A percentile compares a stretch with the other conserved stretches of the same genome.
These are phyloP conservation scores for Ochropacha duplaris DNA, from an alignment of 2,888 invertebrate genomes.

Conservation along the genomic window DNA sequence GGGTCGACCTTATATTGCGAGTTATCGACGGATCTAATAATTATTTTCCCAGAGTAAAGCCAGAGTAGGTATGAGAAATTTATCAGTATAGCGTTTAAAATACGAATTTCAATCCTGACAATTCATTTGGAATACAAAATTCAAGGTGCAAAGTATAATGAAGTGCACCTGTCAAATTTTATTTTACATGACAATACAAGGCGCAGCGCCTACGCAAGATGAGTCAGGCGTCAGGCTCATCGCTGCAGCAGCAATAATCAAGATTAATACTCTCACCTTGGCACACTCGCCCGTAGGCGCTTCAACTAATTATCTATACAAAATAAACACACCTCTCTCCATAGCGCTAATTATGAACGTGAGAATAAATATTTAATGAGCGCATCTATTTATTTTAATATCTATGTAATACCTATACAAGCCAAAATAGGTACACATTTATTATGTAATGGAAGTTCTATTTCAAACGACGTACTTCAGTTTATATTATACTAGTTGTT, in stretches of 20 bases:
- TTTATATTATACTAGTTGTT: no score
- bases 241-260: constrained; percentile 10
- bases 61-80: no score
- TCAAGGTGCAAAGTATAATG: constrained; percentile 21
- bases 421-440: no score
- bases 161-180: constrained; percentile 26
- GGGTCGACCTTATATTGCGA: neutral
- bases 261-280: constrained; percentile 32
- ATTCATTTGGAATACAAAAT: neutral
- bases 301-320: constrained; percentile 21
- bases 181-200: constrained; percentile 24
- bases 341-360: neutral
- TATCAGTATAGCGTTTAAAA: constrained; percentile 8
- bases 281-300: constrained; percentile 22
- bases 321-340: constrained; percentile 20
- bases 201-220: constrained; percentile 31
- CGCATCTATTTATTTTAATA: neutral
- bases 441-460: no score
- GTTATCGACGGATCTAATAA: neutral
- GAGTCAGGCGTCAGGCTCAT: constrained; percentile 32
- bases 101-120: neutral
- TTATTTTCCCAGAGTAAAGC: no score
- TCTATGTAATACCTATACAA: neutral
- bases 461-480: no score
- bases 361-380: neutral